Base-by-base conservation (phyloP, 1,140 invertebrate species). In the Tetragonula clypearis region DNA sequence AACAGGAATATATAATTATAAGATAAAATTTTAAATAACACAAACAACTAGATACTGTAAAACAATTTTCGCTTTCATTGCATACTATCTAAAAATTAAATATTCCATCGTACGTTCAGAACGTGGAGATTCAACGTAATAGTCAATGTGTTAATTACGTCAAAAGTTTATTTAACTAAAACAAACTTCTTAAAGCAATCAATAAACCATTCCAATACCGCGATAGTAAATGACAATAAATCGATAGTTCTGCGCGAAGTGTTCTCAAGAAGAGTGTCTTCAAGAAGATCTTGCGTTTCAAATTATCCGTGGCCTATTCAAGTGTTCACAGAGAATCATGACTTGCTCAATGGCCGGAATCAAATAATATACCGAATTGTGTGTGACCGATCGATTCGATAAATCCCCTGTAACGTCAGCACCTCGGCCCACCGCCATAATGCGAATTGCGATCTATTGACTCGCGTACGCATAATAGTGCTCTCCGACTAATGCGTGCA, bases 371-470 rank as follows among this genome's bases (percentile, higher is more conserved):
- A 79, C 69, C n/a, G 23, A 41, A 72, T 89, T 84, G 69, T 53
- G 53, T 5, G 23, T 30, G 72, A 5, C 60, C 74, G 83, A 89
- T 86, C 81, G 86, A 86, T 68, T 74, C 86, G 77, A 87, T 90
- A 90, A 86, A 90, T 90, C 69, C 86, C n/a, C 62, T 35, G 26
- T 41, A 49, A 73, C 80, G 82, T 90, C 86, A 87, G 74, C 88
- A 62, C 81, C 82, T 89, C 65, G 68, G 72, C 55, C 56, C 69
- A 30, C 23, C 76, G 58, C 68, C 72, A 90, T 90, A 90, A 90
- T 90, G 89, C 86, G 88, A 84, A 41, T 83, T 80, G 77, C 87
- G 84, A 84, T 89, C 88, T 87, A 90, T 90, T 90, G 86, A 90
- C 79, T 85, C 82, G 73, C 71, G 72, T 17, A 72, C 71, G 86